Evolutionary conservation across 53 echinoderm and acorn worm genomes (phyloP), one percentile per base, ranked within the genome.

Genomic region (Henricia sp.): DNA sequence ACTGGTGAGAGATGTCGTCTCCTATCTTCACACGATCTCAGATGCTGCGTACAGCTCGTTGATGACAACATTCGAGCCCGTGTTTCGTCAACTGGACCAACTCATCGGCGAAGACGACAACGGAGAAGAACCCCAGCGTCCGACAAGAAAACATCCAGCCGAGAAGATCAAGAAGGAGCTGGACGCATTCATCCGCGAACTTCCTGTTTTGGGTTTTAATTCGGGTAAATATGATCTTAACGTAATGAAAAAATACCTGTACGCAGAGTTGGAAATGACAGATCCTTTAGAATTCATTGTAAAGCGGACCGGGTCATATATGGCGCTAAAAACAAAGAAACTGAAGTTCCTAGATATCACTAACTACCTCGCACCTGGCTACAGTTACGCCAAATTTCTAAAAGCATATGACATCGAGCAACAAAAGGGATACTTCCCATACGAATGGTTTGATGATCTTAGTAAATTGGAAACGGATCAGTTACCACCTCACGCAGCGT

Each of bases 391-490:
- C 19, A 65, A 73, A 26, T 90, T 90, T 33, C 26, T 90, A 0
- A 70, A 80, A 37, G 90, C 90, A 10, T 86, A 80, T 43, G 78
- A 86, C 28, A 70, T 63, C 29, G 54, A 30, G 21, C 40, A 69
- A 19, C 32, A 41, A 37, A 90, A 90, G 20, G 90, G 78, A 1
- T 77, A 60, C 26, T 85, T 84, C n/a, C 71, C 85, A 1, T 90
- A 85, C 59, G 85, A 90, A 12, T 90, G 89, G 89, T 27, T 89
- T 14, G 52, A 66, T n/a, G 23, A 44, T 11, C 26, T 88, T 3
- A 25, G 64, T 36, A 72, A 88, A 68, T 54, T 89, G 1, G 5
- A 64, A 4, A 48, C 0, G 1, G 9, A 60, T 0, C 9, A 72
- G 34, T 74, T 89, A 0, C 89, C 89, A 2, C 70, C 85, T 0